Evolutionary conservation across 2,113 vertebrate species (phyloP).

Genomic region (Channa maculata): DNA sequence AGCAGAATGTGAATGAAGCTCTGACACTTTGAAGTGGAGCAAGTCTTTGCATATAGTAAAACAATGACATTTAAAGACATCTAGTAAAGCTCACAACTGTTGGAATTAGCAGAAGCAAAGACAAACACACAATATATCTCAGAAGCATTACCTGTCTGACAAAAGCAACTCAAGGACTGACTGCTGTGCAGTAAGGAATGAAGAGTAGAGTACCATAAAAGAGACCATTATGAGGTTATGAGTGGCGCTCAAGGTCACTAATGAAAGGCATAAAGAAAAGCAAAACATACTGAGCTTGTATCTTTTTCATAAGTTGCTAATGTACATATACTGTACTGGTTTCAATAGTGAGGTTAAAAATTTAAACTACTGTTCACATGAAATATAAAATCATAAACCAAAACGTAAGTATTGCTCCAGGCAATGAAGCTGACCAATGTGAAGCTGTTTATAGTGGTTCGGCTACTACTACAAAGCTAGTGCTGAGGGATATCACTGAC

Average conservation of each 20-base stretch:
- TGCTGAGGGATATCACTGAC: too few relatives aligned
- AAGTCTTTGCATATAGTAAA: constrained; percentile 57
- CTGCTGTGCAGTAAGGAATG: neutral
- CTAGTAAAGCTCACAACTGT: constrained; percentile 1
- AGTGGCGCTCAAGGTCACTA: neutral
- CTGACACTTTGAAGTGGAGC: constrained; percentile 62
- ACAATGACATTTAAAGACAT: constrained; percentile 50
- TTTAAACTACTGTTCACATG: too few relatives aligned
- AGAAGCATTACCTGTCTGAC: neutral
- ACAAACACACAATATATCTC: neutral
- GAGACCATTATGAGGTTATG: neutral
- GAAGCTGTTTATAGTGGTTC: too few relatives aligned
- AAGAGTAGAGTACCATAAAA: neutral
- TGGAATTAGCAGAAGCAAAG: constrained; percentile 14
- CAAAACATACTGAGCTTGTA: neutral
- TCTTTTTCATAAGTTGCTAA: neutral
- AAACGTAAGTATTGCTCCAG: too few relatives aligned
- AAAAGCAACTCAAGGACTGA: constrained; percentile 27
- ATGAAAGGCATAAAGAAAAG: constrained; percentile 5
- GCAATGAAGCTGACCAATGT: too few relatives aligned
- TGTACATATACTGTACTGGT: too few relatives aligned
- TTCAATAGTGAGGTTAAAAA: too few relatives aligned
- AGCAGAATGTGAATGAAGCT: constrained; percentile 46
- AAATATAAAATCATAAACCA: too few relatives aligned
- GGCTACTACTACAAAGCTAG: too few relatives aligned